Conservation (phyloP, 1,140 invertebrate species). For the Coptotermes formosanus region DNA sequence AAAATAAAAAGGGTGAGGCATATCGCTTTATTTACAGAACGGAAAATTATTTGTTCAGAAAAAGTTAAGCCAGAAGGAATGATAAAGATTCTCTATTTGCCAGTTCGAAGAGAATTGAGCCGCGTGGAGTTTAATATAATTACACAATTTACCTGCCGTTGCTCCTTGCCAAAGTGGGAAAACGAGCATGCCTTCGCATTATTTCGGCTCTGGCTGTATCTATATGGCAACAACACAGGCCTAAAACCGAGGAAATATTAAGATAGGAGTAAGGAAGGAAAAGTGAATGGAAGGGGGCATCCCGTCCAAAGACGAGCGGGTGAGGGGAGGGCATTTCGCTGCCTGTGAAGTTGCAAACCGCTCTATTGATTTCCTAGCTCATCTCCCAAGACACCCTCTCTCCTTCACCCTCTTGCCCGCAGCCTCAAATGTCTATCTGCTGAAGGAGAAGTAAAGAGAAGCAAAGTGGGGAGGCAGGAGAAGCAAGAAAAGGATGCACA, state of each 20-base stretch:
- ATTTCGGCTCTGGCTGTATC: conserved; percentile 1
- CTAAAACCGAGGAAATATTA: conserved; percentile 13
- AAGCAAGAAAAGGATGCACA: not conserved
- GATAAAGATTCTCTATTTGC: not conserved
- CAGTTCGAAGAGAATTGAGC: not conserved
- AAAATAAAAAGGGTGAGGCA: not conserved
- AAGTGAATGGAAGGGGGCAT: not conserved
- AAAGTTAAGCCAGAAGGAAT: not conserved
- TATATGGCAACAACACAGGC: not conserved
- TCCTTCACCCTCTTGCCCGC: not conserved
- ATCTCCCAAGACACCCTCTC: not conserved
- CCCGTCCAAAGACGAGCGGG: not conserved
- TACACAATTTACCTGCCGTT: not conserved
- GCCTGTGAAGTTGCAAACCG: conserved; percentile 16
- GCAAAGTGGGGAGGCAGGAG: not conserved
- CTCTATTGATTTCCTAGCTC: conserved; percentile 15
- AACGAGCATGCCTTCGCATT: not conserved
- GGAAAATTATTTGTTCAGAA: not conserved
- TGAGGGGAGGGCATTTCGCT: not conserved
- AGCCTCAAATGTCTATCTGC: conserved; percentile 5
- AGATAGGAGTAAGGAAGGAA: conserved; percentile 11
- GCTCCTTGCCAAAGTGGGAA: not conserved
- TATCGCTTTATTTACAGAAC: not conserved
- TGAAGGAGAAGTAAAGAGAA: conserved; percentile 3
- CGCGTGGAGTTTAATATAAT: not conserved